phyloP scores from a whole-genome alignment of 2,113 vertebrate species.

The Mobula birostris region DNA sequence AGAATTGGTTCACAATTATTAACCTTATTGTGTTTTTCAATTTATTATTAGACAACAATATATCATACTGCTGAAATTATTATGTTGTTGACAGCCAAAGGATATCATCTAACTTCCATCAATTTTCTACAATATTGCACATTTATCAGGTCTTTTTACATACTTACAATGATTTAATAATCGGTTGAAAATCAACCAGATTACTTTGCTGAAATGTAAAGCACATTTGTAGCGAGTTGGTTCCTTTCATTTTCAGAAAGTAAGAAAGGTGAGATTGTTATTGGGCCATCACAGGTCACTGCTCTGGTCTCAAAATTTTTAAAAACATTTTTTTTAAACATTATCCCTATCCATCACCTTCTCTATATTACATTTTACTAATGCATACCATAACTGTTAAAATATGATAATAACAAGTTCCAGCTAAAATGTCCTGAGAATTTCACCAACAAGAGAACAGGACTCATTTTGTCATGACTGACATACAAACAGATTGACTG shows the following conservation, averaged over 20 bases:
- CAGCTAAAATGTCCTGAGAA: not conserved
- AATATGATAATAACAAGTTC: too few relatives aligned
- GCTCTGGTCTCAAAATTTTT: not conserved
- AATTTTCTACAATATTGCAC: not conserved
- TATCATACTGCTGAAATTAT: not conserved
- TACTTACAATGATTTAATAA: not conserved
- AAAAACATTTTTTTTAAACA: too few relatives aligned
- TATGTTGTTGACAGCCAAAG: not conserved
- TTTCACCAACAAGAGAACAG: not conserved
- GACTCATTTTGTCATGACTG: not conserved
- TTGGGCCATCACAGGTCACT: not conserved
- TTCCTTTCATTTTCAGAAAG: not conserved
- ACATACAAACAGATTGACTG: not conserved
- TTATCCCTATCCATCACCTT: not conserved
- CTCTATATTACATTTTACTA: not conserved
- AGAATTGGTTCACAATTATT: constrained; percentile 22
- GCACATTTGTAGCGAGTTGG: not conserved
- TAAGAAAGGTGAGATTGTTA: not conserved
- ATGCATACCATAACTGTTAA: not conserved
- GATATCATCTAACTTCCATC: not conserved
- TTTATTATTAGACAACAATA: not conserved
- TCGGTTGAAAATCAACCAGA: not conserved
- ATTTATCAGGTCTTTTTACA: not conserved
- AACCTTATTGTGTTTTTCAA: not conserved
- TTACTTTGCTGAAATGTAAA: not conserved